These are phyloP conservation scores for Galeruca laticollis DNA, from an alignment of 2,888 invertebrate species.

Conservation along the genomic window DNA sequence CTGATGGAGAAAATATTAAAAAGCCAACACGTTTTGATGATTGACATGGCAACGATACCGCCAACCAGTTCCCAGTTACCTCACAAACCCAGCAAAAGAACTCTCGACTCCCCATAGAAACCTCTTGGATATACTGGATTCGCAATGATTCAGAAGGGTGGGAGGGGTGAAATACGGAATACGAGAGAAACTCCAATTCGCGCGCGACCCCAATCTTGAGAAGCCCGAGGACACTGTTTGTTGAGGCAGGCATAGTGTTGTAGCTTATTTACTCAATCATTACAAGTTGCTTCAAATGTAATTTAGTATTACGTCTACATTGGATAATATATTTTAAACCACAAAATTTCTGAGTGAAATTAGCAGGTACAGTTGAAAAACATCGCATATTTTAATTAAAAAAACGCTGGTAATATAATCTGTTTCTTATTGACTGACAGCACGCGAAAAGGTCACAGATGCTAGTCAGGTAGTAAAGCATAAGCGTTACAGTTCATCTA, in stretches of 20 bases:
- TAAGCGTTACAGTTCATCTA: too few relatives aligned
- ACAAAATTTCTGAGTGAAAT: background rate
- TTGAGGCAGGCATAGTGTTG: conserved; percentile 12
- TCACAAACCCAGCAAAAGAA: background rate
- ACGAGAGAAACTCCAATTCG: conserved; percentile 8
- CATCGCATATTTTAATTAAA: background rate
- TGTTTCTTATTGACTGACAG: too few relatives aligned
- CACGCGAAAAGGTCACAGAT: too few relatives aligned
- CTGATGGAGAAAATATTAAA: background rate
- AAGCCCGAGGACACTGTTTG: conserved; percentile 13
- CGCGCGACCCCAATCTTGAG: conserved; percentile 13
- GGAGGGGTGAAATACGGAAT: background rate
- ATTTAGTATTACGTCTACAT: background rate
- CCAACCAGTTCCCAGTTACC: background rate
- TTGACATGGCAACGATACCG: conserved; percentile 5
- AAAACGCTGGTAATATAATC: too few relatives aligned
- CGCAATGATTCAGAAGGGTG: background rate
- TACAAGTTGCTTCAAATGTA: background rate
- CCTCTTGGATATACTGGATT: conserved; percentile 24
- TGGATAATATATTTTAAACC: background rate
- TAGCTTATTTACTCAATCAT: conserved; percentile 5
- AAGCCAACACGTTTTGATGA: too few relatives aligned
- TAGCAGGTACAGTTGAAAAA: background rate
- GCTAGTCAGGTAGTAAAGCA: too few relatives aligned
- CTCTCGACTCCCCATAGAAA: conserved; percentile 35